Conservation (phyloP, 35 echinoderm and acorn worm species). For the Ophioderma brevispina region DNA sequence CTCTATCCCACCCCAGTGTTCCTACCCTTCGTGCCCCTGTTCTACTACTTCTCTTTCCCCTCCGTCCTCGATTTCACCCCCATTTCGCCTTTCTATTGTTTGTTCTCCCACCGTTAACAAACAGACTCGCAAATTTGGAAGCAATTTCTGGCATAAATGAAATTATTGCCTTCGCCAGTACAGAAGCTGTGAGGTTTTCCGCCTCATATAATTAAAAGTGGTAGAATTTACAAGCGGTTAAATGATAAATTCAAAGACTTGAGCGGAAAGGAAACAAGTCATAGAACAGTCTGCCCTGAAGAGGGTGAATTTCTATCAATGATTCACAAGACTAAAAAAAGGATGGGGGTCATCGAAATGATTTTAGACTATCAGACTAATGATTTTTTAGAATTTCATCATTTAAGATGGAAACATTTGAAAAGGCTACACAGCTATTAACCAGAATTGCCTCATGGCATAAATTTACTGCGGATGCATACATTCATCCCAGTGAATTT, state of each 20-base stretch:
- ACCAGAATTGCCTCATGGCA: not conserved
- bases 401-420: not conserved
- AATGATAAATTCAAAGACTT: not conserved
- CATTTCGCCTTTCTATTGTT: too few species aligned
- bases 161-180: not conserved
- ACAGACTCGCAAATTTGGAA: not conserved
- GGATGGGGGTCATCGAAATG: not conserved
- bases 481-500: conserved; percentile 54
- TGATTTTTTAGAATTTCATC: not conserved
- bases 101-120: too few species aligned
- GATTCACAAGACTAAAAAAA: not conserved
- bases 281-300: not conserved
- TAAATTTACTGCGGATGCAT: conserved; percentile 68
- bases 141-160: not conserved
- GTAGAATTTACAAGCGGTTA: too few species aligned
- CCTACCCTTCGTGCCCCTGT: too few species aligned
- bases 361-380: not conserved
- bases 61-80: too few species aligned
- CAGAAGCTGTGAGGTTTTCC: not conserved
- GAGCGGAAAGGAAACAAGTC: not conserved
- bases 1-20: too few species aligned
- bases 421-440: not conserved
- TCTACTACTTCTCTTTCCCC: too few species aligned
- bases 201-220: not conserved
- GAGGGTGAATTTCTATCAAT: not conserved